Evolutionary conservation across 2,113 vertebrate genomes (phyloP).

Genomic region (Sphyrna mokarran): DNA sequence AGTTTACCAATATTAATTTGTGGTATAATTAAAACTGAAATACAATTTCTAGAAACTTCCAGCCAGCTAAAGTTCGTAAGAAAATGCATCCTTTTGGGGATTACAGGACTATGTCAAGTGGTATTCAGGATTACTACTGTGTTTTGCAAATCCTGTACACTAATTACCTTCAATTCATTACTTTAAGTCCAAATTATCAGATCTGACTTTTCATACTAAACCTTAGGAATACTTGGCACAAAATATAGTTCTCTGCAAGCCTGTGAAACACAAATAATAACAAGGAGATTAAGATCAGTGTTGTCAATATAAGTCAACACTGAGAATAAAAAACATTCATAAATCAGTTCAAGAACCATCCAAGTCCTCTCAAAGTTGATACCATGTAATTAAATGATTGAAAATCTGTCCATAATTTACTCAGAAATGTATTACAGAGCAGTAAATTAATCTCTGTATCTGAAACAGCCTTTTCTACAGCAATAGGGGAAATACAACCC

Average conservation of each 20-base stretch:
- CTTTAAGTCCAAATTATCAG: conserved; percentile 1
- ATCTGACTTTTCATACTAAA: conserved; percentile 10
- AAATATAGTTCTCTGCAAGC: neutral
- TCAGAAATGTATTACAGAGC: neutral
- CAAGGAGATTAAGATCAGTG: neutral
- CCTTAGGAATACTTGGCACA: conserved; percentile 25
- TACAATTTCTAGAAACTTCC: neutral
- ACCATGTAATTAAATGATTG: neutral
- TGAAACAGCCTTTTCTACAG: neutral
- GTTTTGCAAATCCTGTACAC: neutral
- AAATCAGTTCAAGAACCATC: neutral
- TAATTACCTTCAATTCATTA: conserved; percentile 20
- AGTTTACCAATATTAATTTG: neutral
- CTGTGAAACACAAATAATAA: neutral
- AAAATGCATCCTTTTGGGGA: neutral
- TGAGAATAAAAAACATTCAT: neutral
- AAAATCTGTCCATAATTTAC: neutral
- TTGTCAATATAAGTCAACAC: neutral
- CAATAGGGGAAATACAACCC: neutral
- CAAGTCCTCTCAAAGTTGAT: neutral
- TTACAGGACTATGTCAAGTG: neutral
- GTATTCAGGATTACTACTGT: conserved; percentile 25
- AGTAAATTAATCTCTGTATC: neutral
- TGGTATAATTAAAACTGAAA: neutral
- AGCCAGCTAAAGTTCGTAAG: neutral